Base-by-base conservation (phyloP, 2,797 vertebrate genomes). In the Enteromius argenteus region DNA sequence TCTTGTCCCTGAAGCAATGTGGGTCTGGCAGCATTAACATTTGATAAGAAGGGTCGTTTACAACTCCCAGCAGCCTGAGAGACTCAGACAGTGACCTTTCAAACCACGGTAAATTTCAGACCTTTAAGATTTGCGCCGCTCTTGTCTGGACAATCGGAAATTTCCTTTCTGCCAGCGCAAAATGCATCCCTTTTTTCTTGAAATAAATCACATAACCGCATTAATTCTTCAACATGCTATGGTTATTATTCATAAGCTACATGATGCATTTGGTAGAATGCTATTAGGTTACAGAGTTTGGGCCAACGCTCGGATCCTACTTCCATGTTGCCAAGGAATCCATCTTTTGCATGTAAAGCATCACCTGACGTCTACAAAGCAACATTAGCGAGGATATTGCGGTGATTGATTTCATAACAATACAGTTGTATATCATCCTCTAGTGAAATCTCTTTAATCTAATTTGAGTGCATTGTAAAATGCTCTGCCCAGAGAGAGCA, bases 31-130 rank as follows among this genome's bases (percentile, higher is more conserved):
- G 94, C 94, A 95, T 96, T 95, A 95, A 95, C 95, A 96, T 96
- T 95, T 95, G 94, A 95, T 95, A 95, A 95, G 94, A 91, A 93
- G 93, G 93, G 92, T 94, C 92, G 91, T 95, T 96, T 96, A 94
- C 94, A 94, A 93, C 92, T 95, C 94, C 93, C 94, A 94, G 92
- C 91, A 93, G 94, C 93, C 92, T 91, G 90, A 90, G 90, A 92
- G 90, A 91, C 91, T 92, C 93, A 94, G 94, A 94, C 93, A 91
- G 89, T 95, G 95, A 96, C 95, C 95, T 96, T 96, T 95, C 91
- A 90, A 94, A 94, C 92, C 94, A 94, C 93, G 90, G 93, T 94
- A 95, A 92, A 93, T 94, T 94, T 93, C 90, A 92, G 93, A 94
- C 92, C 94, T 94, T 95, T 94, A 94, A 93, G 94, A 95, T 89